These are phyloP conservation scores for Rhinichthys klamathensis DNA, from an alignment of 2,113 vertebrate genomes.

Conservation along the genomic window DNA sequence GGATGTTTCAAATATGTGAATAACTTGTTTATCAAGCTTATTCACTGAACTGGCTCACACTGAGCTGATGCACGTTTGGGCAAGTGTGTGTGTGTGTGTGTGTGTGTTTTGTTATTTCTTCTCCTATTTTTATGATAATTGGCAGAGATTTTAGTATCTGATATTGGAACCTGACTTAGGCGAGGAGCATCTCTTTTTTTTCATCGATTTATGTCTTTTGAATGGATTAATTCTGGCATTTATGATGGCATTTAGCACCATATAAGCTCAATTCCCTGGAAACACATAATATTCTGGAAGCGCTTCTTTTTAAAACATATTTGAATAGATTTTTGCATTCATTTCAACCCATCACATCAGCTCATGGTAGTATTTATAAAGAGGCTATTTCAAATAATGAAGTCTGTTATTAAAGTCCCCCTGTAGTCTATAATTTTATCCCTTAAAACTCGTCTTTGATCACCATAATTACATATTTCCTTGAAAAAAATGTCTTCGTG, in stretches of 20 bases:
- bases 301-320: not conserved
- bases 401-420: not conserved
- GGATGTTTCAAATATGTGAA: not conserved
- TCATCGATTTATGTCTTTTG: not conserved
- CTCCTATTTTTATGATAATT: not conserved
- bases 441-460: too few relatives aligned
- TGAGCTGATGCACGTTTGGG: not conserved
- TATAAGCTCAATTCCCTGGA: not conserved
- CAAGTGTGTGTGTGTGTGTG: not conserved
- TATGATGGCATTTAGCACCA: not conserved
- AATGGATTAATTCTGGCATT: slow-evolving; percentile 10
- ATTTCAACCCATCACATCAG: not conserved
- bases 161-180: not conserved
- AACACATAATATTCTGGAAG: not conserved
- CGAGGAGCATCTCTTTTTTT: not conserved
- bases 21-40: not conserved
- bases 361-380: slow-evolving; percentile 7
- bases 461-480: too few relatives aligned
- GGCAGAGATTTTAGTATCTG: not conserved
- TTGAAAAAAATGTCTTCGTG: too few relatives aligned
- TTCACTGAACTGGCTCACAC: not conserved
- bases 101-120: not conserved
- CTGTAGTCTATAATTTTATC: too few relatives aligned
- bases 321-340: not conserved
- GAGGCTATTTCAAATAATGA: slow-evolving; percentile 1